These are phyloP conservation scores for Drosophila quinaria DNA, from an alignment of 2,888 invertebrate genomes.

Conservation along the genomic window DNA sequence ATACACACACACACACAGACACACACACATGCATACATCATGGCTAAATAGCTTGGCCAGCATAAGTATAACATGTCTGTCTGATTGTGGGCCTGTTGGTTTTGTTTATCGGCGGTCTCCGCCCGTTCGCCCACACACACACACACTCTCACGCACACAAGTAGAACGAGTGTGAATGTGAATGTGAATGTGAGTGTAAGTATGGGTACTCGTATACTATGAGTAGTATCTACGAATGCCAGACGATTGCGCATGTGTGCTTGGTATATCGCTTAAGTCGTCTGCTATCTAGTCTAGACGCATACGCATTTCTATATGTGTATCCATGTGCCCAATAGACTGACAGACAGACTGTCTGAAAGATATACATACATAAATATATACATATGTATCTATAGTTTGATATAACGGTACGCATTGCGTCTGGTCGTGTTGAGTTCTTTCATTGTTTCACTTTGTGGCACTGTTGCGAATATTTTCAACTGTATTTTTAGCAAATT, in stretches of 20 bases:
- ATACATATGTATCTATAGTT: slow-evolving; percentile 15
- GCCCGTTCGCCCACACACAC: slow-evolving; percentile 45
- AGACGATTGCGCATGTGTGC: slow-evolving; percentile 73
- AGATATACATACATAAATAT: slow-evolving; percentile 9
- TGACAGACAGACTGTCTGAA: slow-evolving; percentile 12
- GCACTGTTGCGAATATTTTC: slow-evolving; percentile 34
- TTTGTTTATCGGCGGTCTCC: slow-evolving; percentile 57
- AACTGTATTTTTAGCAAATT: slow-evolving; percentile 47
- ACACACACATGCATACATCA: slow-evolving; percentile 16
- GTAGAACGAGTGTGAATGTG: neutral
- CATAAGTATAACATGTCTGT: slow-evolving; percentile 59
- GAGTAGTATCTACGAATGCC: slow-evolving; percentile 36
- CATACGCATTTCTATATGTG: slow-evolving; percentile 45
- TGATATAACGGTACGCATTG: slow-evolving; percentile 41
- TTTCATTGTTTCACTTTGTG: slow-evolving; percentile 51
- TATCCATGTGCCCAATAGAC: slow-evolving; percentile 18
- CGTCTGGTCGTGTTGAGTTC: slow-evolving; percentile 32
- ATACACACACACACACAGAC: neutral
- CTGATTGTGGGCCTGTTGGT: slow-evolving; percentile 47
- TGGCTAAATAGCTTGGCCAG: slow-evolving; percentile 51
- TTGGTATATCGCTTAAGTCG: slow-evolving; percentile 76
- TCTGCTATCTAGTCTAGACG: slow-evolving; percentile 84
- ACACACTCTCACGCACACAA: slow-evolving; percentile 32
- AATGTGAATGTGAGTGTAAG: neutral
- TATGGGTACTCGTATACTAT: neutral